Evolutionary conservation across 2,888 invertebrate species (phyloP), one percentile per base, ranked within the genome.

Genomic region (Drosophila subsilvestris): DNA sequence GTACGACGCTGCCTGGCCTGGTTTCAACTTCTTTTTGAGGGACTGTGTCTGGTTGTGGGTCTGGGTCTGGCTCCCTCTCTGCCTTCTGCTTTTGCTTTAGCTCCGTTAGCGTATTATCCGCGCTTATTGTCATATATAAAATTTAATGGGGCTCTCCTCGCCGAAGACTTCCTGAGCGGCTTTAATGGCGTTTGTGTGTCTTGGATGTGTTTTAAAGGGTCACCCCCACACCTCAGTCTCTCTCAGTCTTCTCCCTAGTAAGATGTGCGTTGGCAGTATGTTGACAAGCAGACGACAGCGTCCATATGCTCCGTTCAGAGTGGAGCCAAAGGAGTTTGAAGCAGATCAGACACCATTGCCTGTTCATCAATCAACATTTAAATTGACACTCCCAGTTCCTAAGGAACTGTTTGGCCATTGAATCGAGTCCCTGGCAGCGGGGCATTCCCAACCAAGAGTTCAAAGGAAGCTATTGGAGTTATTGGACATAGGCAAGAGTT

Each of bases 71-170:
- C 48, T 58, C 58, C n/a, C 44, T 18, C 47, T 32, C 37, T 48
- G 58, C 32, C 60, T 59, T 49, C 53, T 32, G 42, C 43, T 60
- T 22, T 68, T 44, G 18, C 68, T 32, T 20, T 20, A 53, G 58
- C 49, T 55, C 56, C 56, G 20, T 25, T 17, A 50, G 70, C 48
- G 77, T 74, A 86, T 83, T 83, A 86, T 81, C 77, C 77, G 20
- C 76, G 81, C 87, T 83, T 85, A 78, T 87, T 87, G 85, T 77
- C 85, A 85, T 87, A 85, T 81, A 83, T 87, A 87, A 83, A 77
- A 87, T 72, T 79, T 87, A 83, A 83, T 83, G 83, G 79, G 83
- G 82, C 69, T 70, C 58, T 69, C 71, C 84, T 70, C 63, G 78
- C 67, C 73, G 67, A 22, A 68, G 37, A 73, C 74, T 80, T 85